Evolutionary conservation across 37 sponge, comb jelly and placozoan species (phyloP).

Genomic region (Geodia barretti): DNA sequence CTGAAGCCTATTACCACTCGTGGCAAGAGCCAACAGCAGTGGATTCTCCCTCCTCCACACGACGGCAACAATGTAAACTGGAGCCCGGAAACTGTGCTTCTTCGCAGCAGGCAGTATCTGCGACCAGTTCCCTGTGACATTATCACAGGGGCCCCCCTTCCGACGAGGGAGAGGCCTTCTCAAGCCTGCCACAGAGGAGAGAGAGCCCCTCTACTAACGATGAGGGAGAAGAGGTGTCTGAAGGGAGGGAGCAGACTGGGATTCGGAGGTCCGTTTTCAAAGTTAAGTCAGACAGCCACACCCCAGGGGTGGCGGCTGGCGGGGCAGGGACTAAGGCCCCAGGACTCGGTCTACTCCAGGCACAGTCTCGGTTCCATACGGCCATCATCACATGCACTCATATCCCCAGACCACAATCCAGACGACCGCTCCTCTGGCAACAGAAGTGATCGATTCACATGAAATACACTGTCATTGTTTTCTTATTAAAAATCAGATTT

Average conservation of each 20-base stretch:
- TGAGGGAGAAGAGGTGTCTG: neutral
- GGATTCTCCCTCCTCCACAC: no score
- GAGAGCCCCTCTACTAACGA: neutral
- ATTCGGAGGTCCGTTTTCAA: neutral
- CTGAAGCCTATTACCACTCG: no score
- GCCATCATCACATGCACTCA: neutral
- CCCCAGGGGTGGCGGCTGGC: neutral
- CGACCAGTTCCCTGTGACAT: neutral
- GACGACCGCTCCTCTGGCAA: neutral
- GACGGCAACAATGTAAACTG: slow-evolving; percentile 1
- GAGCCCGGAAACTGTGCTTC: neutral
- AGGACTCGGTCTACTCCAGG: neutral
- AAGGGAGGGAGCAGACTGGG: neutral
- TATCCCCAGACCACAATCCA: neutral
- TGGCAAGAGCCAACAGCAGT: no score
- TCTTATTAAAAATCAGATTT: no score
- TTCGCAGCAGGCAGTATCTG: neutral
- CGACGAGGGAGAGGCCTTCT: neutral
- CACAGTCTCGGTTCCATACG: neutral
- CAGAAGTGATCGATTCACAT: no score
- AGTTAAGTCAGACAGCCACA: no score
- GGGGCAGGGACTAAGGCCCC: neutral
- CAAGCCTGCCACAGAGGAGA: neutral
- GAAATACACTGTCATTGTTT: neutral
- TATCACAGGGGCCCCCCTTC: neutral